These are phyloP conservation scores for Amphiprion ocellaris DNA, from an alignment of 2,113 vertebrate genomes.

Conservation along the genomic window DNA sequence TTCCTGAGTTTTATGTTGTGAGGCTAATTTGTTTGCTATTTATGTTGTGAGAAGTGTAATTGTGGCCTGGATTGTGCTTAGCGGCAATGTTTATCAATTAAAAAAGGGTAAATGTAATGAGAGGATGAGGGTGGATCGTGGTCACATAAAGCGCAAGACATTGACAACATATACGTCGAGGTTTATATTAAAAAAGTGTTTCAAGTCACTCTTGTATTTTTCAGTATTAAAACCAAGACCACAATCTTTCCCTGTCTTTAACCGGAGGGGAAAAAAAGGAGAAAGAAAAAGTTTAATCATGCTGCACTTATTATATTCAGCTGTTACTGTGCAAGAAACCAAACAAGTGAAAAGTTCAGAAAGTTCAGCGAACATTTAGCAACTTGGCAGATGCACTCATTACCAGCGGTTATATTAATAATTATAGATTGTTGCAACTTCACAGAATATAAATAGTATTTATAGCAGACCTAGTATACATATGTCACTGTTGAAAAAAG, in stretches of 20 bases:
- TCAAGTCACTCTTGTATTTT: neutral
- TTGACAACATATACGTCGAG: neutral
- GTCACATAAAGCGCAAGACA: neutral
- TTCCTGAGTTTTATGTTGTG: neutral
- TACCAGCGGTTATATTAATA: neutral
- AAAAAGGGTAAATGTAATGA: neutral
- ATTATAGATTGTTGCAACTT: no score
- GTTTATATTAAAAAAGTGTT: neutral
- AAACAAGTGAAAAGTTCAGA: neutral
- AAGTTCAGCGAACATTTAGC: neutral
- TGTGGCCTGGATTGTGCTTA: neutral
- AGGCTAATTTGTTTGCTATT: slow-evolving; percentile 12
- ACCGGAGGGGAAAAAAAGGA: neutral
- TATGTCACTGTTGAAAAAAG: no score
- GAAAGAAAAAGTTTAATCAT: neutral
- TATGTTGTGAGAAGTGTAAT: neutral
- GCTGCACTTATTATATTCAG: neutral
- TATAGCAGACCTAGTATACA: no score
- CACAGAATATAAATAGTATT: no score
- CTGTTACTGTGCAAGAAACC: neutral
- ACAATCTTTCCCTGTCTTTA: neutral
- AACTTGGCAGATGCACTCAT: neutral
- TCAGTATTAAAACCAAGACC: neutral
- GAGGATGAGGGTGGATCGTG: neutral
- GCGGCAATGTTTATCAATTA: neutral